Evolutionary conservation across 2,113 vertebrate species (phyloP).

Genomic region (Electrona antarctica): DNA sequence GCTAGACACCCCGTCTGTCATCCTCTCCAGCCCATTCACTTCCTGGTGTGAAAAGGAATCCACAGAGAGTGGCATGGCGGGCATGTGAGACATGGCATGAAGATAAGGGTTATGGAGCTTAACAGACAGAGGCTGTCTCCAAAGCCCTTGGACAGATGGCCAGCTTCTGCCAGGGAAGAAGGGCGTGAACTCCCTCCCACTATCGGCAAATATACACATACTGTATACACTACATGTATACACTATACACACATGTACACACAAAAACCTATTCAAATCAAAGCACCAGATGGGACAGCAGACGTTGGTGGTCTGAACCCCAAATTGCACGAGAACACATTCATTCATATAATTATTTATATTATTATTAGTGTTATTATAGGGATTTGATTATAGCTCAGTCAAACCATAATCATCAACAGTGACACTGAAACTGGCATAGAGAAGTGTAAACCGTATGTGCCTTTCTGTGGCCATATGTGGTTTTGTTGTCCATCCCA

Average conservation of each 20-base stretch:
- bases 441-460: slow-evolving; percentile 27
- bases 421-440: slow-evolving; percentile 22
- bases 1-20: slow-evolving; percentile 54
- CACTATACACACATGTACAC: not conserved
- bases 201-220: slow-evolving; percentile 34
- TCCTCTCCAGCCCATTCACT: slow-evolving; percentile 52
- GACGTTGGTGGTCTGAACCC: not conserved
- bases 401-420: not conserved
- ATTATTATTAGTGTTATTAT: not conserved
- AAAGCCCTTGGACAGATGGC: slow-evolving; percentile 68
- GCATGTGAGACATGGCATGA: slow-evolving; percentile 56
- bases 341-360: not conserved
- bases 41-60: slow-evolving; percentile 44
- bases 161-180: slow-evolving; percentile 61
- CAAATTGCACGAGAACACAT: not conserved
- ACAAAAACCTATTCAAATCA: not conserved
- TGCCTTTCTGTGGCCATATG: slow-evolving; percentile 49
- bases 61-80: slow-evolving; percentile 44
- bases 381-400: not conserved
- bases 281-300: slow-evolving; percentile 4
- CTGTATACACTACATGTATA: slow-evolving; percentile 11
- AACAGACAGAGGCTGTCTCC: slow-evolving; percentile 63
- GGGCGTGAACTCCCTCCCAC: slow-evolving; percentile 14
- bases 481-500: slow-evolving; percentile 41
- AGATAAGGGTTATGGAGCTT: slow-evolving; percentile 59